Conservation (phyloP, 37 sponge, comb jelly and placozoan genomes). For the Crambe crambe region DNA sequence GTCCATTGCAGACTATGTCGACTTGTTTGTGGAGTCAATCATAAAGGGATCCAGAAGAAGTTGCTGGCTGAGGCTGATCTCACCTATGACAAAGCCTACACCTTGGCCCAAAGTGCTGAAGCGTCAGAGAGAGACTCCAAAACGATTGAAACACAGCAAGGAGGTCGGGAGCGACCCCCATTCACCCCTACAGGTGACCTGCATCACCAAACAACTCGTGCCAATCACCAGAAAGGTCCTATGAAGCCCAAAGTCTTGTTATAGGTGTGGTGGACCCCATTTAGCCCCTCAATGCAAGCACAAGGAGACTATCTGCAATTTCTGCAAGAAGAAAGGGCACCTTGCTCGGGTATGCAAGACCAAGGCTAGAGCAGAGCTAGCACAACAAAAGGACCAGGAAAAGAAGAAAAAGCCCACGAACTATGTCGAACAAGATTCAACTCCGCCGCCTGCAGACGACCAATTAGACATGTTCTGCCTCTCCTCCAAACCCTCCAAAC, state of each 20-base stretch:
- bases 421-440: slow-evolving; percentile 4
- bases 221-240: not conserved
- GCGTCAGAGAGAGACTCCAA: slow-evolving; percentile 1
- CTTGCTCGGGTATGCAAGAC: slow-evolving; percentile 15
- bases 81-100: slow-evolving; percentile 12
- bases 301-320: too few species aligned
- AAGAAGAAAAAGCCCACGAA: not conserved
- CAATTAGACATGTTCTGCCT: not conserved
- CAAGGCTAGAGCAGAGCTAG: not conserved
- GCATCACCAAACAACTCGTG: too few species aligned
- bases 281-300: not conserved
- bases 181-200: too few species aligned
- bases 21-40: slow-evolving; percentile 19
- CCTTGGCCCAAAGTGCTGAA: slow-evolving; percentile 17
- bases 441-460: not conserved
- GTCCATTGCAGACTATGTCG: slow-evolving; percentile 18
- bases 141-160: not conserved
- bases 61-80: slow-evolving; percentile 36
- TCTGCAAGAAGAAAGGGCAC: slow-evolving; percentile 23
- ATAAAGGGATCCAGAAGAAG: slow-evolving; percentile 19
- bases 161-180: not conserved
- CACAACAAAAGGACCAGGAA: not conserved
- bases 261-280: not conserved
- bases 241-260: too few species aligned
- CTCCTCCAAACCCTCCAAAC: slow-evolving; percentile 4